These are phyloP conservation scores for Drosophila obscura DNA, from an alignment of 1,140 invertebrate species.

Conservation along the genomic window DNA sequence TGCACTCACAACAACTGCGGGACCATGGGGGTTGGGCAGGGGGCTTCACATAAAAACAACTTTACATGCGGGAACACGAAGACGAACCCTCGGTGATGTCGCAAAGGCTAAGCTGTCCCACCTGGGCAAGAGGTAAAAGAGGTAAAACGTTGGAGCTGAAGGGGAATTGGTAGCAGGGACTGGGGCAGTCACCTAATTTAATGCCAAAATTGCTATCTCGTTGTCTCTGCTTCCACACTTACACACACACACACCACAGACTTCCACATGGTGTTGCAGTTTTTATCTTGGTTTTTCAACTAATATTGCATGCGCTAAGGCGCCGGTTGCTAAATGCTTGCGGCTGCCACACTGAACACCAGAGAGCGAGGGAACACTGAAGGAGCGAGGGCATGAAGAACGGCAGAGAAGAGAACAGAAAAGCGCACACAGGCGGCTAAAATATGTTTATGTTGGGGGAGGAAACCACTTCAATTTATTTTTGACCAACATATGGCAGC, in stretches of 20 bases:
- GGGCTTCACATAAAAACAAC: constrained; percentile 73
- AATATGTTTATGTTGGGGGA: constrained; percentile 48
- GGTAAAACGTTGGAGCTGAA: constrained; percentile 3
- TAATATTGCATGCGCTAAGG: constrained; percentile 73
- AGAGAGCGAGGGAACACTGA: constrained; percentile 2
- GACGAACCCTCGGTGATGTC: constrained; percentile 33
- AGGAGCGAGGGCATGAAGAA: background rate
- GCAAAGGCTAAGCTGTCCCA: constrained; percentile 72
- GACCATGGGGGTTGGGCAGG: constrained; percentile 13
- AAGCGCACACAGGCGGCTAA: constrained; percentile 18
- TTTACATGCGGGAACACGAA: constrained; percentile 76
- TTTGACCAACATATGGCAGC: constrained; percentile 76
- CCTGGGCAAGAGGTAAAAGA: constrained; percentile 47
- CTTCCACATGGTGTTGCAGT: constrained; percentile 46
- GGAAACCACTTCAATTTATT: constrained; percentile 78
- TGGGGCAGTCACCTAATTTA: constrained; percentile 66
- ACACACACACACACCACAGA: background rate
- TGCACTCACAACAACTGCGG: constrained; percentile 68
- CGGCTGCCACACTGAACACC: constrained; percentile 46
- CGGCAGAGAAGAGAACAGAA: constrained; percentile 11
- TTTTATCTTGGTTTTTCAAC: constrained; percentile 70
- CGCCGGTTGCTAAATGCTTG: constrained; percentile 72
- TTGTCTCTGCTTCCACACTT: background rate
- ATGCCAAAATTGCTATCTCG: constrained; percentile 59
- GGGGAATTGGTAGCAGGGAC: too few species aligned